Evolutionary conservation across 2,113 vertebrate genomes (phyloP).

Genomic region (Murina feae): DNA sequence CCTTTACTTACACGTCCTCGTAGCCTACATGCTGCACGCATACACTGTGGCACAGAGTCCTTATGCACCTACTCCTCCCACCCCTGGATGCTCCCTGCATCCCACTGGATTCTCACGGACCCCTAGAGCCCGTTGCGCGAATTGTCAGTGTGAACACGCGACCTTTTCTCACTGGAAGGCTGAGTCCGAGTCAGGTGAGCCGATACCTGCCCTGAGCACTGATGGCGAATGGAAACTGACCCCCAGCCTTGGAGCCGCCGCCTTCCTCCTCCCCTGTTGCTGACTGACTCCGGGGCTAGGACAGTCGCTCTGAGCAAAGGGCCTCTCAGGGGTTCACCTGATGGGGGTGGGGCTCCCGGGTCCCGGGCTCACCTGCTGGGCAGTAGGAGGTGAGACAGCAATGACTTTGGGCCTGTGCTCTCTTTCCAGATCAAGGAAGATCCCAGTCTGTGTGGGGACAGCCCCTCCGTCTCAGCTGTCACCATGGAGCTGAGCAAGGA

Average conservation of each 20-base stretch:
- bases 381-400: neutral
- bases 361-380: neutral
- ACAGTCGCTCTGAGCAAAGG: too few species aligned
- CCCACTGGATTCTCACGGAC: accelerated
- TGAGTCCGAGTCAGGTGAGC: neutral
- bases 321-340: neutral
- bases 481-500: slow-evolving; percentile 94
- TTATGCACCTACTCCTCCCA: neutral
- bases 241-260: neutral
- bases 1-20: neutral
- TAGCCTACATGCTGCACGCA: accelerated
- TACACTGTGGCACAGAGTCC: neutral
- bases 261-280: neutral
- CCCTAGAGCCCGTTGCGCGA: accelerated
- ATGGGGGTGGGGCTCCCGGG: accelerated
- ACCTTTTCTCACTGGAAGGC: neutral
- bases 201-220: accelerated
- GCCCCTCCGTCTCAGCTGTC: slow-evolving; percentile 82
- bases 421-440: slow-evolving; percentile 88
- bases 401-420: slow-evolving; percentile 9
- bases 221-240: neutral
- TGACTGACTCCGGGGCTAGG: neutral
- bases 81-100: neutral
- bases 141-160: neutral
- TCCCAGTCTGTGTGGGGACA: slow-evolving; percentile 73